Evolutionary conservation across 2,113 vertebrate genomes (phyloP), one percentile per base, ranked within the genome.

Genomic region (Notarius quadriscutis): DNA sequence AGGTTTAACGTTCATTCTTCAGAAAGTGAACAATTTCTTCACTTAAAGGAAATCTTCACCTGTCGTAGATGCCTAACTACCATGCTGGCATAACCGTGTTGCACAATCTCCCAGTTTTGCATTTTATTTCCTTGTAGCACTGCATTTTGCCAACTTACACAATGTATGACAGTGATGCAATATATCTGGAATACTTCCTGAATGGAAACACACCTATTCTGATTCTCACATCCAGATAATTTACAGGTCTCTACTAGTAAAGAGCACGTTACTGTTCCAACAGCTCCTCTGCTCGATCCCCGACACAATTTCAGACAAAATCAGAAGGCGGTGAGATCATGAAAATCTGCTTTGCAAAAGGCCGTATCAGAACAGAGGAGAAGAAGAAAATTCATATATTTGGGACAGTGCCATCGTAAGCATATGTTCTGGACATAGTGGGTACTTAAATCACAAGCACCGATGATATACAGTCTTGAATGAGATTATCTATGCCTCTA

Each of bases 161-260:
- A 69, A 53, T 65, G 34, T 71, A 41, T 27, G 22, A n/a, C 8
- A 78, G 81, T 25, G 48, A 74, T 84, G 5, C 57, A 48, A 58
- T 72, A 91, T 86, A 48, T 62, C 18, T 74, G 41, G 25, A n/a
- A 67, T 78, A 72, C 78, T 80, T 79, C 25, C 30, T 58, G 57
- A 57, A 27, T 41, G 9, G 22, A 51, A 57, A 83, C 55, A 78
- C 62, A 57, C 60, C 58, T 67, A 84, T 48, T 27, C 20, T 77
- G 15, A 78, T 30, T 71, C 67, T n/a, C 22, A 57, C 25, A 63
- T 60, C 58, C 75, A 48, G 20, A 63, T 18, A 63, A 65, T 58
- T 34, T 71, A 60, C 91, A 90, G 75, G 91, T 74, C 86, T 51
- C 71, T 87, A 89, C 89, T 86, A 58, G 90, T 51, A n/a, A 71